Evolutionary conservation across 2,797 vertebrate species (phyloP), one percentile per base, ranked within the genome.

Genomic region (Australoheros facetus): DNA sequence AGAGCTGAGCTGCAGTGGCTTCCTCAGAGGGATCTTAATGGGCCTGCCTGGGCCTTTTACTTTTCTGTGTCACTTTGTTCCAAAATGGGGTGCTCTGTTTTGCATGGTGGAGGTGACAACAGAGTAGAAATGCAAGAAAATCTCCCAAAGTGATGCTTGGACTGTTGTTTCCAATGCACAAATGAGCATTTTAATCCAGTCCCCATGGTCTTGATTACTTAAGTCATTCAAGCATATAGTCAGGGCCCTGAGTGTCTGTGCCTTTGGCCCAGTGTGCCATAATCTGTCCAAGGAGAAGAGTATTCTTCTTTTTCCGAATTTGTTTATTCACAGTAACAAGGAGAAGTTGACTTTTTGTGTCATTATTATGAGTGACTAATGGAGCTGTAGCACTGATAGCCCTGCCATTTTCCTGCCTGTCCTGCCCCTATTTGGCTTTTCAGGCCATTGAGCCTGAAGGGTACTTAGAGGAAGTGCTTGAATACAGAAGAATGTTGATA

Each of bases 31-130:
- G 66, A 77, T 80, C 39, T 54, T 3, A 79, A 42, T 71, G 56
- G 75, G 55, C 26, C 39, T 5, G 34, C 28, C 59, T 48, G 60
- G 64, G 28, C 32, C 12, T 62, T 7, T 66, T 74, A 26, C 7
- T 86, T 81, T 81, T 72, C 73, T 85, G 75, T 87, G 77, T 81
- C 77, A 78, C 77, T 81, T 85, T 71, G 74, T 87, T 73, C 66
- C 66, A 59, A 82, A 87, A 81, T 62, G 82, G 76, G 83, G 16
- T 73, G 26, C 62, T 56, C 66, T 77, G 69, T 82, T 60, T 42
- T 64, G 55, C 59, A 45, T 77, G 55, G 62, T 53, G 58, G 7
- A 73, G 74, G 59, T 71, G 71, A 81, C 79, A 86, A 55, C 81
- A 39, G 75, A 30, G 76, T n/a, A 80, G 71, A 70, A 88, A 88